A percentile compares a stretch with the other conserved stretches of the same genome.
Evolutionary conservation across 2,797 vertebrate species (phyloP).

Genomic region (Passerculus sandwichensis): DNA sequence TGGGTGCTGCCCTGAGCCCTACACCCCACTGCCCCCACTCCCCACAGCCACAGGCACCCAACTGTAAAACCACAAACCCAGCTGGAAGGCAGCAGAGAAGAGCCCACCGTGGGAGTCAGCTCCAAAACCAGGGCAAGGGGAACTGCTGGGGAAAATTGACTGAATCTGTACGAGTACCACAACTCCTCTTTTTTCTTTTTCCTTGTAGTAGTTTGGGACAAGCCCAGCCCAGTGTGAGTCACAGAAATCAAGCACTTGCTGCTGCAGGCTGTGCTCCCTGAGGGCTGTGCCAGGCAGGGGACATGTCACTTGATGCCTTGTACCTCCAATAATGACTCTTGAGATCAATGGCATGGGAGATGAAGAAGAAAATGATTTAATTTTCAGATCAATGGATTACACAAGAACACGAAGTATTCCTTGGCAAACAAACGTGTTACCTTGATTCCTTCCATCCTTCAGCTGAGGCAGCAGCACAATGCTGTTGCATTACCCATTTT

Average conservation of each 20-base stretch:
- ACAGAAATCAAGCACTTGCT: background rate
- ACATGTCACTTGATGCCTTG: background rate
- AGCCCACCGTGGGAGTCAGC: background rate
- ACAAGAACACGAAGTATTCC: background rate
- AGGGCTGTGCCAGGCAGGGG: background rate
- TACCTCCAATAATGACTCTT: background rate
- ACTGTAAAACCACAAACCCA: background rate
- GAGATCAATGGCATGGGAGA: constrained; percentile 17
- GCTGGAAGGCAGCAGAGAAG: fast-evolving
- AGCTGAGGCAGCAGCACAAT: background rate
- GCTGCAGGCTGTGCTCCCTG: background rate
- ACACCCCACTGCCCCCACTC: background rate
- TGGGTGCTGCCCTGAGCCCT: background rate
- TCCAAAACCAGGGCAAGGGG: background rate
- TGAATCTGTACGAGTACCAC: background rate
- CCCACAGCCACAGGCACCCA: background rate
- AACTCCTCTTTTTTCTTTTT: background rate
- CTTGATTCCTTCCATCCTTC: background rate
- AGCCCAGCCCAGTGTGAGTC: background rate
- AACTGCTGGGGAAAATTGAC: background rate
- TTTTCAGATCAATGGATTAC: constrained; percentile 38
- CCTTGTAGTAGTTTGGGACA: fast-evolving
- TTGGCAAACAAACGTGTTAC: background rate
- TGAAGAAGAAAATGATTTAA: constrained; percentile 51
- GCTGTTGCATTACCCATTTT: background rate